Percentiles rank a stretch among this genome's conserved stretches.
Evolutionary conservation across 1,140 invertebrate genomes (phyloP).

Genomic region (Pemphigus obesinymphae): DNA sequence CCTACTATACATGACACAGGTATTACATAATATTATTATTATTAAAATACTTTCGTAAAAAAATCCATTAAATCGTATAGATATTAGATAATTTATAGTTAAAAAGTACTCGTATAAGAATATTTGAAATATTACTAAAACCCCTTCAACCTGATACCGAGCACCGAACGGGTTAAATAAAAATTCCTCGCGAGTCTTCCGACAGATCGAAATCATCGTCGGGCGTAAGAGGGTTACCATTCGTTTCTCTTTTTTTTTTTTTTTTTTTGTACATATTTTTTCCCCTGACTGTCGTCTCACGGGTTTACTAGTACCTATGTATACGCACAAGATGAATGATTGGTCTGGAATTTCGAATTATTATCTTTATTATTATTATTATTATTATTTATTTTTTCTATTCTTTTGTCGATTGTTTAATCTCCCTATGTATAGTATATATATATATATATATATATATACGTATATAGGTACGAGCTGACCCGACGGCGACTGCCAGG

Average conservation of each 20-base stretch:
- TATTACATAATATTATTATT: too few relatives aligned
- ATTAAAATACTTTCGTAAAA: too few relatives aligned
- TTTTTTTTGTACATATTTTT: background rate
- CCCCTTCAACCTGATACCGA: too few relatives aligned
- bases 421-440: too few relatives aligned
- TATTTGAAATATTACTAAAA: too few relatives aligned
- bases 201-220: conserved; percentile 14
- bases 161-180: background rate
- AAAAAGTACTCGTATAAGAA: too few relatives aligned
- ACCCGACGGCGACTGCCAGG: background rate
- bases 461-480: too few relatives aligned
- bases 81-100: too few relatives aligned
- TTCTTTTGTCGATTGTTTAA: background rate
- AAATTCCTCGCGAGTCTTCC: background rate
- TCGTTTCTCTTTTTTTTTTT: background rate
- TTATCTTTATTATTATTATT: conserved; percentile 21
- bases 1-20: too few relatives aligned
- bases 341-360: conserved; percentile 32
- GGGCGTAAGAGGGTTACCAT: background rate
- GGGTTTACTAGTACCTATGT: too few relatives aligned
- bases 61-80: too few relatives aligned
- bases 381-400: background rate
- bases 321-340: conserved; percentile 29
- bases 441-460: too few relatives aligned
- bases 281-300: background rate